Evolutionary conservation across 1,140 invertebrate species (phyloP), one percentile per base, ranked within the genome.

Genomic region (Stegodyphus dumicola): DNA sequence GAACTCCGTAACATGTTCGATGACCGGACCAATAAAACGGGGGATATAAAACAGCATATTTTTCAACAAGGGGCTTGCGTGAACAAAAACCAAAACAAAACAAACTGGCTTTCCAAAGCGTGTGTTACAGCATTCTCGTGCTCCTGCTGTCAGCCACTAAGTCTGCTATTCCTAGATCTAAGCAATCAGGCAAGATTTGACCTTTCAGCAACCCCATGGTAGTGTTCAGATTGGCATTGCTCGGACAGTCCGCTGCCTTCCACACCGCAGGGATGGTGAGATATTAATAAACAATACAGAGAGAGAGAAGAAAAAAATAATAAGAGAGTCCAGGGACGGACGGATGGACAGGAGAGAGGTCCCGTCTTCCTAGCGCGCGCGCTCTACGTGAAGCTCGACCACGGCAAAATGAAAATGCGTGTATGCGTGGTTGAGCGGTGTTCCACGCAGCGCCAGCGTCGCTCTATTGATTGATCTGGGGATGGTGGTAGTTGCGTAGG

Each of bases 401-500:
- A 17, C 13, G 60, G 17, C 52, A 75, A 75, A 75, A 75, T 65
- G 60, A 64, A 11, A 64, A 48, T 77, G 60, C 75, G 75, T 77
- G 75, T 49, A 11, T 65, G 33, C 65, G 75, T 17, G 74, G 9
- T 60, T 9, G 56, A 15, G n/a, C 73, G 52, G 13, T 75, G 17
- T 53, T 15, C 56, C 73, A 53, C 73, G 56, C 52, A 51, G 53
- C 73, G 33, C 18, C 75, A 64, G 75, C 60, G 75, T 48, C 56
- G 75, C 60, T 77, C 56, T 66, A 77, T 77, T 66, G 75, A 77
- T 77, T 66, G 60, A 77, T 56, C 74, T 51, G 49, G 56, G 75
- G 18, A 65, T 77, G 75, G 18, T 54, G 18, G 75, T 56, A 60
- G 75, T 33, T 77, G 65, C 7, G 17, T 18, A 7, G 65, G 56